A percentile compares a stretch with the other conserved stretches of the same genome.
phyloP scores from a whole-genome alignment of 2,113 vertebrate genomes.

The Anseranas semipalmata region DNA sequence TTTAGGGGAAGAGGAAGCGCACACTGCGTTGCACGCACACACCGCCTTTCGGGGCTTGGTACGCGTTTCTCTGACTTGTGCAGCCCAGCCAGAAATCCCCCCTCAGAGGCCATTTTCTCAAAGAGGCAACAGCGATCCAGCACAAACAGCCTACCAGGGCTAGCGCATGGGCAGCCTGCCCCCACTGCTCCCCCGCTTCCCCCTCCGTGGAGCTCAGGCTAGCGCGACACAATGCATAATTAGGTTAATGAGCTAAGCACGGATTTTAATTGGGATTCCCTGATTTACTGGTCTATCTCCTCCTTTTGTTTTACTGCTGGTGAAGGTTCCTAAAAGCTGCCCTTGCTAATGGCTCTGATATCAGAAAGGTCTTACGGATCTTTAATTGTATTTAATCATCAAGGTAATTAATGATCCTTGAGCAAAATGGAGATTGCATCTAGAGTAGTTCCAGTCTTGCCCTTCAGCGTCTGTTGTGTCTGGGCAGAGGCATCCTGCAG shows the following conservation, averaged over 20 bases:
- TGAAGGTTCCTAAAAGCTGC: slow-evolving; percentile 52
- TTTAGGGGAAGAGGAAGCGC: background rate
- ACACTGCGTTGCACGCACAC: rapidly evolving
- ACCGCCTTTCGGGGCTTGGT: background rate
- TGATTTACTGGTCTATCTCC: slow-evolving; percentile 39
- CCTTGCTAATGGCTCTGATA: slow-evolving; percentile 46
- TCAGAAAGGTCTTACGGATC: slow-evolving; percentile 59
- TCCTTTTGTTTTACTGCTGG: slow-evolving; percentile 55
- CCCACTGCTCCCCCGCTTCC: background rate
- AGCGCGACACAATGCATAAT: slow-evolving; percentile 25
- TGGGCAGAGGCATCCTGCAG: slow-evolving; percentile 30
- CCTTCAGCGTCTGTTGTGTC: slow-evolving; percentile 60
- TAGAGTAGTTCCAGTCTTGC: slow-evolving; percentile 44
- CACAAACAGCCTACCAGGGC: background rate
- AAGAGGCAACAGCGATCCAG: background rate
- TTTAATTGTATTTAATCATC: slow-evolving; percentile 71
- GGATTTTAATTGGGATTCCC: slow-evolving; percentile 66
- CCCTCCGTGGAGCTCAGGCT: background rate
- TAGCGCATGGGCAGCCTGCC: background rate
- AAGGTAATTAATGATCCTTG: slow-evolving; percentile 69
- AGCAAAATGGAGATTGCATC: slow-evolving; percentile 61
- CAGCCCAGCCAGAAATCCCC: background rate
- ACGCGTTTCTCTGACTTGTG: background rate
- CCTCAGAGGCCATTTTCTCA: background rate
- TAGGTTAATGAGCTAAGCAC: slow-evolving; percentile 66